Conservation (phyloP, 1,140 invertebrate species). For the Tetragonula clypearis region DNA sequence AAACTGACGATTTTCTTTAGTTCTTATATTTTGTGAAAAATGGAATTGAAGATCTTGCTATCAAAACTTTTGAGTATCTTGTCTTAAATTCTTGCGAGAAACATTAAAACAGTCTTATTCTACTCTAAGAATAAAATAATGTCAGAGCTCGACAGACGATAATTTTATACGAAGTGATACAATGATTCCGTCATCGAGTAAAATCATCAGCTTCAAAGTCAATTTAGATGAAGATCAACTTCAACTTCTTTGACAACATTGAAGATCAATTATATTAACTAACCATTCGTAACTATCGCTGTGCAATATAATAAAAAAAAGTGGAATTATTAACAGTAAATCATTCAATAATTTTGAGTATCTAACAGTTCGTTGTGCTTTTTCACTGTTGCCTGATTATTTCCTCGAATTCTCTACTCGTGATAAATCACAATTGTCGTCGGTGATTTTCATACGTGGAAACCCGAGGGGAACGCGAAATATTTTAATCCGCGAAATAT, state of each 20-base stretch:
- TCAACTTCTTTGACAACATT: slow-evolving; percentile 62
- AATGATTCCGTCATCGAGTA: neutral
- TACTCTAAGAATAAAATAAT: neutral
- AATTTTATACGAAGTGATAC: neutral
- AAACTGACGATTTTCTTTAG: too few species aligned
- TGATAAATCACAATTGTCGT: neutral
- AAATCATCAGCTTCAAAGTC: neutral
- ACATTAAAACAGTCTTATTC: too few species aligned
- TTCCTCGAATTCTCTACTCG: neutral
- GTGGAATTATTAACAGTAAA: slow-evolving; percentile 80
- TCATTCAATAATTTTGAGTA: slow-evolving; percentile 77
- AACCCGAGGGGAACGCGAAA: neutral
- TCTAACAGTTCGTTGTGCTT: slow-evolving; percentile 28
- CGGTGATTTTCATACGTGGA: neutral
- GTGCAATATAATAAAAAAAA: slow-evolving; percentile 65
- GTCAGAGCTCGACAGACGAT: too few species aligned
- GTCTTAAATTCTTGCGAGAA: too few species aligned
- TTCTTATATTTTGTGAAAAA: too few species aligned
- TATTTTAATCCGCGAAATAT: neutral
- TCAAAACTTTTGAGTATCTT: too few species aligned
- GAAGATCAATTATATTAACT: slow-evolving; percentile 78
- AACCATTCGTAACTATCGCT: slow-evolving; percentile 60
- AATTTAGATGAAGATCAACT: neutral
- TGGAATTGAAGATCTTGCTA: too few species aligned
- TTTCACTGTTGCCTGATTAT: slow-evolving; percentile 1